A percentile compares a stretch with the other conserved stretches of the same genome.
These are phyloP conservation scores for Taxidea taxus DNA, from an alignment of 2,113 vertebrate species.

Conservation along the genomic window DNA sequence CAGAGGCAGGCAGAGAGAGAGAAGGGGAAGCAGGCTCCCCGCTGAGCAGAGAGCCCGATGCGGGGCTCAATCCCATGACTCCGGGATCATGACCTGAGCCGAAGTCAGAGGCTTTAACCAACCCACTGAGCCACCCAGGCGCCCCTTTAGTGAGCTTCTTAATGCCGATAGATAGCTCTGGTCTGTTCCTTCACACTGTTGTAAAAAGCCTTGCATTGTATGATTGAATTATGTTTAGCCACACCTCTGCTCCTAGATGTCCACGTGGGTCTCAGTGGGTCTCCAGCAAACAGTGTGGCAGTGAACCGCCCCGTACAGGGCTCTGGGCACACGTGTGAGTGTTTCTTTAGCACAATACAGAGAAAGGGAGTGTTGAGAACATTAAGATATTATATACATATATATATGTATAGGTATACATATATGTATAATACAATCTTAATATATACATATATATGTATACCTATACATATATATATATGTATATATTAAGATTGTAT, in stretches of 20 bases:
- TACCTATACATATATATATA: too few relatives aligned
- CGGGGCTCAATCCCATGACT: too few relatives aligned
- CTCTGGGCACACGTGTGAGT: neutral
- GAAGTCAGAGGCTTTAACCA: too few relatives aligned
- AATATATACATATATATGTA: too few relatives aligned
- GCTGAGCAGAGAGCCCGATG: too few relatives aligned
- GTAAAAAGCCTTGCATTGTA: neutral
- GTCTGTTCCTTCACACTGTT: neutral
- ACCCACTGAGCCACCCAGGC: too few relatives aligned
- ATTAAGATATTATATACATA: neutral
- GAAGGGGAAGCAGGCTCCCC: too few relatives aligned
- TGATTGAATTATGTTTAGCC: neutral
- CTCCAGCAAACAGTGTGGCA: neutral
- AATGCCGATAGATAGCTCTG: neutral
- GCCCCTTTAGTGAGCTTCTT: neutral
- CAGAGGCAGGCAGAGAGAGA: too few relatives aligned
- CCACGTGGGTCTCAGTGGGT: neutral
- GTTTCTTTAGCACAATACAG: neutral
- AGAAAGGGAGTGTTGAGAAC: neutral
- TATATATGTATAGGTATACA: too few relatives aligned
- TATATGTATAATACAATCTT: too few relatives aligned
- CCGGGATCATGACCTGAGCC: too few relatives aligned
- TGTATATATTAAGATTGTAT: too few relatives aligned
- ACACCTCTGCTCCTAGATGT: neutral
- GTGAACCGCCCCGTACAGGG: neutral